Percentiles rank a stretch among this genome's conserved stretches.
Conservation (phyloP, 2,113 vertebrate species). For the Tachysurus vachellii region DNA sequence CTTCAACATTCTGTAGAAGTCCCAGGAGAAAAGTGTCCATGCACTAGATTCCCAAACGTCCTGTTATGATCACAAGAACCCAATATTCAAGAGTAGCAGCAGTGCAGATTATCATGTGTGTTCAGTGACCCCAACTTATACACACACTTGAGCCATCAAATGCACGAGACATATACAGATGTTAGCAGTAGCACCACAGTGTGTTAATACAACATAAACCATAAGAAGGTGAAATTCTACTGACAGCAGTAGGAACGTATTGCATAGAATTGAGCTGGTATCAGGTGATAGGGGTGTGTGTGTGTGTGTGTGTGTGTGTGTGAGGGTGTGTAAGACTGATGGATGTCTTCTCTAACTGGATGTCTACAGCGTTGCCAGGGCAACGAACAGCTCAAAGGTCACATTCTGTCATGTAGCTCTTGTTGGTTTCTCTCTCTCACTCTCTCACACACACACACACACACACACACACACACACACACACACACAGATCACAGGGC, state of each 20-base stretch:
- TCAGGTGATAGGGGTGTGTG: constrained; percentile 3
- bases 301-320: constrained; percentile 29
- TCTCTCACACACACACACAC: constrained; percentile 40
- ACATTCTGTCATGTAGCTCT: constrained; percentile 70
- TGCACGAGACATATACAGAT: neutral
- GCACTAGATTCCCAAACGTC: too few relatives aligned
- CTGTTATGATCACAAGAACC: too few relatives aligned
- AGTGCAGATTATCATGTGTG: neutral
- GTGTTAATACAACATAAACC: neutral
- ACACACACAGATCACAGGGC: constrained; percentile 17
- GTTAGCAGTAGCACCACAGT: neutral
- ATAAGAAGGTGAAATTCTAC: neutral
- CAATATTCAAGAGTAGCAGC: too few relatives aligned
- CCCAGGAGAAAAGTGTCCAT: too few relatives aligned
- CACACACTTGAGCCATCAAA: neutral
- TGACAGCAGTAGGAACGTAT: neutral
- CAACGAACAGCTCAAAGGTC: constrained; percentile 67
- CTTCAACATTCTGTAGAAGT: too few relatives aligned
- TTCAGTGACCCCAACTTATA: neutral
- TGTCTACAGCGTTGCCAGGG: constrained; percentile 53
- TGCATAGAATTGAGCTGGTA: neutral
- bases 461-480: constrained; percentile 8
- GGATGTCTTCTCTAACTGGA: constrained; percentile 55
- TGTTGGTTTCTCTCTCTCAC: constrained; percentile 43
- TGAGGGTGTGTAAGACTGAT: constrained; percentile 28